Evolutionary conservation across 2,888 invertebrate genomes (phyloP).

Genomic region (Geotrupes spiniger): DNA sequence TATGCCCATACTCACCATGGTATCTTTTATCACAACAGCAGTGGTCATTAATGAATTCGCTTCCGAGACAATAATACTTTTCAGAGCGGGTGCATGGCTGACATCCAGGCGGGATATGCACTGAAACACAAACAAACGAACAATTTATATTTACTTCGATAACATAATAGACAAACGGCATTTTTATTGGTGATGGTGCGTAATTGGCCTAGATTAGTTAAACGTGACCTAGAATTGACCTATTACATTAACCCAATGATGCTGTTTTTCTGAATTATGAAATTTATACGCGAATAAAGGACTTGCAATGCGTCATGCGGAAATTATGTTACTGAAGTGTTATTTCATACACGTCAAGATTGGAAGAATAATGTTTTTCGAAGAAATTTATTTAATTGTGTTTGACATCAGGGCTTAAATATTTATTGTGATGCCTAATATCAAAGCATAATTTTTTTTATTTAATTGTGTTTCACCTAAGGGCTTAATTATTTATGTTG

Average conservation of each 20-base stretch:
- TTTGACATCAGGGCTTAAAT: no score
- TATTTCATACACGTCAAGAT: slow-evolving; percentile 16
- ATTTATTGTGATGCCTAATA: no score
- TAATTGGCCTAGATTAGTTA: slow-evolving; percentile 4
- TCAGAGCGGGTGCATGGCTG: slow-evolving; percentile 61
- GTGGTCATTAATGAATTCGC: slow-evolving; percentile 58
- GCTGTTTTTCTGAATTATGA: not conserved
- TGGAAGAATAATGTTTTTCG: no score
- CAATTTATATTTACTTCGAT: not conserved
- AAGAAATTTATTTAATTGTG: no score
- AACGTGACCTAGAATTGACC: not conserved
- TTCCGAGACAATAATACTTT: slow-evolving; percentile 61
- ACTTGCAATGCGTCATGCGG: no score
- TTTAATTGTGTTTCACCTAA: no score
- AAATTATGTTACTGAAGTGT: not conserved
- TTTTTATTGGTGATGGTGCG: not conserved
- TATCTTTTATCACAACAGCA: slow-evolving; percentile 61
- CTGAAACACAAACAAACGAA: slow-evolving; percentile 41
- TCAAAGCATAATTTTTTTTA: no score
- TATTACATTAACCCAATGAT: not conserved
- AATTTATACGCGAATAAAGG: no score
- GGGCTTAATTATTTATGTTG: no score
- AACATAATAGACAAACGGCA: not conserved
- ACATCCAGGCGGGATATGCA: slow-evolving; percentile 57
- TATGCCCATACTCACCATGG: slow-evolving; percentile 54